A percentile compares a stretch with the other conserved stretches of the same genome.
Evolutionary conservation across 2,797 vertebrate genomes (phyloP).

Genomic region (Alosa sapidissima): DNA sequence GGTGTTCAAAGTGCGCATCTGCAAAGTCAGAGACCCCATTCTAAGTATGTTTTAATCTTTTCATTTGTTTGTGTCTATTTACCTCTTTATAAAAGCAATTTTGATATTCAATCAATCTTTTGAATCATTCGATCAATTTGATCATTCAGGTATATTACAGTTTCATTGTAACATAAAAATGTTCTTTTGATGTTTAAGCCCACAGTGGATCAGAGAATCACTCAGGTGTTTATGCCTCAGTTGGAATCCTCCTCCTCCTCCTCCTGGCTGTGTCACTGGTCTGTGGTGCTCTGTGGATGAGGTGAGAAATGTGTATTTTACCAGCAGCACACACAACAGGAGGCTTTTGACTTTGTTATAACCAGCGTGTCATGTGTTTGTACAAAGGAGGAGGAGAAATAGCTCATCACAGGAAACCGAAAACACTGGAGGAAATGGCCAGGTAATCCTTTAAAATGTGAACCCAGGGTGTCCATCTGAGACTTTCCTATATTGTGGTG

Average conservation of each 20-base stretch:
- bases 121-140: too few species aligned
- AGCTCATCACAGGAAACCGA: background rate
- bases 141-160: background rate
- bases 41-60: too few species aligned
- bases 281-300: background rate
- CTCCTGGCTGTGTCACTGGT: background rate
- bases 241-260: background rate
- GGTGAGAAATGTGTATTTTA: background rate
- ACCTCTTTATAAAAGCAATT: too few species aligned
- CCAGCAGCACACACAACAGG: background rate
- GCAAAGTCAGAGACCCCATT: too few species aligned
- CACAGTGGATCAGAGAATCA: background rate
- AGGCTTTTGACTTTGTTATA: background rate
- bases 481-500: background rate
- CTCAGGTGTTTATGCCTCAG: background rate
- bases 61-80: too few species aligned
- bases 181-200: background rate
- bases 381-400: background rate
- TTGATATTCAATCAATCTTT: too few species aligned
- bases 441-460: background rate
- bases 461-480: too few species aligned
- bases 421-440: background rate
- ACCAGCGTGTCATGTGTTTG: background rate
- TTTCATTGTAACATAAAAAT: too few species aligned
- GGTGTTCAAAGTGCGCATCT: too few species aligned